These are phyloP conservation scores for Drosophila affinis DNA, from an alignment of 2,888 invertebrate genomes.

Conservation along the genomic window DNA sequence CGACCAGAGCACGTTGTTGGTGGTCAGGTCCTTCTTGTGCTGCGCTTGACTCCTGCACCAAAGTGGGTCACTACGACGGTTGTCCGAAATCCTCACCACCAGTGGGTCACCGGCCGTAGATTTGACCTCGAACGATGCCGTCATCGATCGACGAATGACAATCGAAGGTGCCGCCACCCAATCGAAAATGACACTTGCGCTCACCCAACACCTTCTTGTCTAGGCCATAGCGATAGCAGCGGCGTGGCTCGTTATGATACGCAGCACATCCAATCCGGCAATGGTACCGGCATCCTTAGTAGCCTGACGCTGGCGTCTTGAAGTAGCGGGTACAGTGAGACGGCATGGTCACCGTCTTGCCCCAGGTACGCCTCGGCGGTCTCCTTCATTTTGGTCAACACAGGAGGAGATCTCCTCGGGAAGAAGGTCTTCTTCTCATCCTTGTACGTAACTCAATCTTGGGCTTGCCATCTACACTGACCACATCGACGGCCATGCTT, in stretches of 20 bases:
- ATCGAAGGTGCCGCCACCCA: conserved; percentile 98
- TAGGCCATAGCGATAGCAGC: conserved; percentile 97
- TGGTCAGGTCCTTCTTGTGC: conserved; percentile 94
- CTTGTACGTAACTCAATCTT: conserved; percentile 94
- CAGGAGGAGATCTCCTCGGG: conserved; percentile 96
- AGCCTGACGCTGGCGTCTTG: conserved; percentile 96
- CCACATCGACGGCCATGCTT: conserved; percentile 97
- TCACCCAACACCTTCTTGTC: conserved; percentile 94
- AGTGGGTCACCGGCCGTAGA: conserved; percentile 97
- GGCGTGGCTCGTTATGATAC: conserved; percentile 97
- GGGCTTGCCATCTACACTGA: conserved; percentile 92
- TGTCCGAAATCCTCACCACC: conserved; percentile 97
- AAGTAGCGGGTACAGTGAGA: conserved; percentile 97
- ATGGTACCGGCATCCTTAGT: conserved; percentile 97
- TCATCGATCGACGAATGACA: conserved; percentile 97
- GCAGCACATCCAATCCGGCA: conserved; percentile 94
- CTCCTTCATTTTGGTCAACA: conserved; percentile 97
- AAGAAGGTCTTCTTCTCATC: conserved; percentile 95
- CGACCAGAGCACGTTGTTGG: conserved; percentile 96
- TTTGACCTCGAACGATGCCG: conserved; percentile 97
- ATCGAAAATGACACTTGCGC: conserved; percentile 93
- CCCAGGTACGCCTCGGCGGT: conserved; percentile 95
- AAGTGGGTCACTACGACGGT: conserved; percentile 95
- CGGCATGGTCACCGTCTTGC: conserved; percentile 93
- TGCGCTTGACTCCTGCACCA: conserved; percentile 94